Conservation (phyloP, 2,113 vertebrate genomes). For the Chroicocephalus ridibundus region DNA sequence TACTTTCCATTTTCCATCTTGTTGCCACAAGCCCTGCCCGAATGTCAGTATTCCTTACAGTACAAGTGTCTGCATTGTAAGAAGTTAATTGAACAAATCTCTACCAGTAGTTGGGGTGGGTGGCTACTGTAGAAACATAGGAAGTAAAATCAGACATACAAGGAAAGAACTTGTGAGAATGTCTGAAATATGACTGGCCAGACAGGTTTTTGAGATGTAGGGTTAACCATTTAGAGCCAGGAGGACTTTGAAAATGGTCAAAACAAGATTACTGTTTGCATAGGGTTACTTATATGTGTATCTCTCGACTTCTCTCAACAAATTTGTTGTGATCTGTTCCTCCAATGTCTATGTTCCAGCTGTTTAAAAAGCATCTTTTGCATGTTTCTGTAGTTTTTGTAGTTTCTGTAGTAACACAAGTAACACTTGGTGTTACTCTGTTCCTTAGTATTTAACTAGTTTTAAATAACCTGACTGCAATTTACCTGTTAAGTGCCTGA, state of each 20-base stretch:
- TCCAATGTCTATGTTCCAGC: neutral
- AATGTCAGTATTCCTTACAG: neutral
- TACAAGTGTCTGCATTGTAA: neutral
- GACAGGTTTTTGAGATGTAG: neutral
- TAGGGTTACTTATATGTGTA: neutral
- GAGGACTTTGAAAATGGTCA: neutral
- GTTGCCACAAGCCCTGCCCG: neutral
- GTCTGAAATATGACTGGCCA: neutral
- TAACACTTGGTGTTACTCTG: neutral
- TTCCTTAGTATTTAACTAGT: neutral
- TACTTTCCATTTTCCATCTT: fast-evolving
- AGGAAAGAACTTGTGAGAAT: neutral
- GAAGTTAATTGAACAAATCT: neutral
- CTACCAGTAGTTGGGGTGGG: neutral
- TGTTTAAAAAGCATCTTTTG: neutral
- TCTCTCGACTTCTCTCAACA: neutral
- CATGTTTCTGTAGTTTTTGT: neutral
- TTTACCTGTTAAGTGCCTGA: neutral
- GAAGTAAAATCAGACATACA: neutral
- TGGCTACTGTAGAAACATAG: neutral
- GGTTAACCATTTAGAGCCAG: neutral
- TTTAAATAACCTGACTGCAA: neutral
- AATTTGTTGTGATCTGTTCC: neutral
- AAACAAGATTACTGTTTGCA: neutral
- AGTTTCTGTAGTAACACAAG: too few relatives aligned